phyloP scores from a whole-genome alignment of 2,888 invertebrate genomes.

The Formica aserva region DNA sequence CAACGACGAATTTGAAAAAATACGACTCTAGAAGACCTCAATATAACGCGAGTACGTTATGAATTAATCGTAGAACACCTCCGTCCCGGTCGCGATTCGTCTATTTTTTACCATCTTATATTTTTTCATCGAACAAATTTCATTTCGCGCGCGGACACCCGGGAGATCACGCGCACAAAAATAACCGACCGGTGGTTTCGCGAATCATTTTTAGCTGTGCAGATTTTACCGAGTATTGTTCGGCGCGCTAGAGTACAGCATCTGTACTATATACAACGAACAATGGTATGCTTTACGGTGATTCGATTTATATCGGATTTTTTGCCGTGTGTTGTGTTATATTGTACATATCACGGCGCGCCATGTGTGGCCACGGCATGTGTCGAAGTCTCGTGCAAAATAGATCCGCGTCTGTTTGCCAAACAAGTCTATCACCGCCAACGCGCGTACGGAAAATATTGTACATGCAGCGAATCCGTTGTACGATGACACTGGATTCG shows the following conservation, averaged over 20 bases:
- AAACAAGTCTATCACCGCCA: conserved; percentile 61
- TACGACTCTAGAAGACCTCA: neutral
- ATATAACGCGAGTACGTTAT: neutral
- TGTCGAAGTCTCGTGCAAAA: conserved; percentile 59
- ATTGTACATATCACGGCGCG: conserved; percentile 53
- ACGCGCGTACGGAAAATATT: conserved; percentile 52
- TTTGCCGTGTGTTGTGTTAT: conserved; percentile 49
- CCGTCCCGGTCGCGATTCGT: neutral
- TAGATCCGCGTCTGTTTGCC: conserved; percentile 60
- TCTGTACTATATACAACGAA: conserved; percentile 44
- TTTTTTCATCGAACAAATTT: conserved; percentile 21
- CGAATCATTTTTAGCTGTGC: conserved; percentile 60
- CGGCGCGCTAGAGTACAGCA: conserved; percentile 17
- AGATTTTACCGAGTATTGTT: conserved; percentile 50
- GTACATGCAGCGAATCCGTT: conserved; percentile 51
- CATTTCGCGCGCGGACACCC: neutral
- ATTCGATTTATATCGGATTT: conserved; percentile 76
- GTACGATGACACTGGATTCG: conserved; percentile 33
- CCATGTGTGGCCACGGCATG: conserved; percentile 29
- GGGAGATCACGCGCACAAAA: conserved; percentile 2
- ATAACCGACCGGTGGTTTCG: neutral
- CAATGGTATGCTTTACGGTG: conserved; percentile 70
- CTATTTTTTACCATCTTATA: neutral
- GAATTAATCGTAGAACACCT: neutral
- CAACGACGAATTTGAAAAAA: conserved; percentile 31